Base-by-base conservation (phyloP, 2,113 vertebrate species). In the Neodon shergylaensis region DNA sequence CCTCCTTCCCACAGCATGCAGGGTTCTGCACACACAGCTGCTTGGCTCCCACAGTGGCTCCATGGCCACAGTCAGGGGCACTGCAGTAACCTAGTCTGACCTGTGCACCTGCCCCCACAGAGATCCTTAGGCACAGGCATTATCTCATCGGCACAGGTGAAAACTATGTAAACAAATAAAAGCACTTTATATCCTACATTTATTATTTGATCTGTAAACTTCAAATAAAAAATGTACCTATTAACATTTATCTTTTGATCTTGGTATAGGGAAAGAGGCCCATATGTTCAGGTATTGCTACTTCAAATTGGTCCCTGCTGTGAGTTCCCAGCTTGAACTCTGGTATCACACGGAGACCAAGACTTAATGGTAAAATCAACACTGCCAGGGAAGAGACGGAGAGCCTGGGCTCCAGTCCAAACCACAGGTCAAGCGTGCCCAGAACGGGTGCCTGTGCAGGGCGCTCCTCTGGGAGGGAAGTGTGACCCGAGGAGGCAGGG, bases 111-210 rank as follows among this genome's bases (percentile, higher is more conserved):
- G 92, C 81, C 95, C 84, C 24, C 52, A 12, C 5, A 19, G 36
- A 42, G 86, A 54, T 73, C 47, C 47, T 73, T 19, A 58, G 68
- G 68, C 92, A 68, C 96, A 94, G 63, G 72, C 11, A 28, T 90
- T 98, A 98, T 98, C 98, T 98, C 98, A 98, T 98, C 97, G 58
- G 94, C 89, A 85, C 73, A 79, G 86, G 74, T 33, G 68, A 95
- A 42, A 94, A 92, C 94, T 93, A 94, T 36, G 73, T 54, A 95
- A 95, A 97, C 97, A 98, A 98, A 98, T 68, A 97, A 61, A 70
- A 86, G 70, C 91, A 61, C 97, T 95, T 44, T 79, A 14, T 61
- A 77, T 65, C 77, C 88, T 68, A 0, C 22, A 68, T 28, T 97
- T 87, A 96, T 82, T 78, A 4, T 95, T 96, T 97, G 97, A 92